Conservation (phyloP, 2,797 vertebrate genomes). For the Psittacula derbiana region DNA sequence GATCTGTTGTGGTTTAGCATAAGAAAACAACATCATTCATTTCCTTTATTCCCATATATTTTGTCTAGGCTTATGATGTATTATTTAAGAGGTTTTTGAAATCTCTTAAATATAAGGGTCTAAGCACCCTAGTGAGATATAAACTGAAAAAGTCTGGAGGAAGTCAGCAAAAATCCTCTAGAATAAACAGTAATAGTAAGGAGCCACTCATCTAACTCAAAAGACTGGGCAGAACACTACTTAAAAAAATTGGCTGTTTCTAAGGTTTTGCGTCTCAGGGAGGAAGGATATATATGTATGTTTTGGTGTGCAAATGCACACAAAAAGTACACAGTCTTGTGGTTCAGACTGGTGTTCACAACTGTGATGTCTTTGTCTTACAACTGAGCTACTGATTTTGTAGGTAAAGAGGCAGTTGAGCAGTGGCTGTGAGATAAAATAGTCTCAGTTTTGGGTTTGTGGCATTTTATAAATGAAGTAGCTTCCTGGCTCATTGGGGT, state of each 20-base stretch:
- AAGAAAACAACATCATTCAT: slow-evolving; percentile 58
- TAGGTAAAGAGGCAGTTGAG: neutral
- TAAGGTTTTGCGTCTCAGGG: neutral
- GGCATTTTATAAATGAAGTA: neutral
- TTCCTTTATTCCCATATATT: slow-evolving; percentile 65
- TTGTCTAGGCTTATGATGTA: slow-evolving; percentile 63
- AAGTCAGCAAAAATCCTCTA: slow-evolving; percentile 50
- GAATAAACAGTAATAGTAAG: slow-evolving; percentile 27
- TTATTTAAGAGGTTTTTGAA: slow-evolving; percentile 59
- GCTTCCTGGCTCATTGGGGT: neutral
- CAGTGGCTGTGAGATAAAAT: neutral
- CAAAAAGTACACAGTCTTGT: neutral
- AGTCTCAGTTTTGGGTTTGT: neutral
- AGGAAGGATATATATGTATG: neutral
- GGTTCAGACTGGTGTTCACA: neutral
- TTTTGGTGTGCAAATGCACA: neutral
- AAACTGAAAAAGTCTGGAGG: slow-evolving; percentile 55
- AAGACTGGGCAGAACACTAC: neutral
- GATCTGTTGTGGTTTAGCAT: slow-evolving; percentile 57
- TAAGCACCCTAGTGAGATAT: slow-evolving; percentile 55
- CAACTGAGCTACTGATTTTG: neutral
- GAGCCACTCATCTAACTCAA: neutral
- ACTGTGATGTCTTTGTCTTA: neutral
- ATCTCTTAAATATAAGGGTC: slow-evolving; percentile 45
- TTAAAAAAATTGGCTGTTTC: neutral